Evolutionary conservation across 2,888 invertebrate species (phyloP), one percentile per base, ranked within the genome.

Genomic region (Aplocera efformata): DNA sequence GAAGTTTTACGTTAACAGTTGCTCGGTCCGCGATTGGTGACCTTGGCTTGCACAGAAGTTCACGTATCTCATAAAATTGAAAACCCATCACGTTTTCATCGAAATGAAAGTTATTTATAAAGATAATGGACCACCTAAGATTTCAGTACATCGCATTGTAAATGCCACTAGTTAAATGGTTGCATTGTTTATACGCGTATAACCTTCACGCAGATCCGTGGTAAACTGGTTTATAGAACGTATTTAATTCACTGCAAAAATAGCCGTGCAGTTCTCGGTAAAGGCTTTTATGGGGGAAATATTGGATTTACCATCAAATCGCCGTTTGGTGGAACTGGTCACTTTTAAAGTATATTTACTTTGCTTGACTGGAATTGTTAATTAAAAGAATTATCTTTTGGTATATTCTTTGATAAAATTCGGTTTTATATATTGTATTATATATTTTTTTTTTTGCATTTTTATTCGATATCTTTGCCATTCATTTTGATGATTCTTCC

Each of bases 11-110:
- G 49, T 75, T 69, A 76, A 67, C 60, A 50, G 57, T 61, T 53
- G 41, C 38, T 43, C 48, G 13, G n/a, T 24, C 44, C 42, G 42
- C 40, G 46, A 49, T 54, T 52, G 63, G 37, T 59, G 54, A 66
- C 67, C 77, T 61, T 70, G 70, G 74, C 72, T 73, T 77, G 72
- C 68, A 60, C 58, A 45, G 22, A 10, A 33, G 30, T 26, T 31
- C 22, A 17, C 13, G 13, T 17, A 3, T 17, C 13, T 17, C 5
- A 17, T 3, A 3, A 17, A 5, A 5, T 3, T 17, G 13, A 17
- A 3, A 5, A n/a, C n/a, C n/a, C n/a, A 17, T 17, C 13, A 17
- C 13, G 13, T 3, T 17, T 17, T 17, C 13, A 5, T 17, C 13
- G 6, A 22, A 22, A 22, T 1, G 20, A 20, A 20, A 20, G 3